Evolutionary conservation across 1,140 invertebrate genomes (phyloP).

Genomic region (Phymastichus coffea): DNA sequence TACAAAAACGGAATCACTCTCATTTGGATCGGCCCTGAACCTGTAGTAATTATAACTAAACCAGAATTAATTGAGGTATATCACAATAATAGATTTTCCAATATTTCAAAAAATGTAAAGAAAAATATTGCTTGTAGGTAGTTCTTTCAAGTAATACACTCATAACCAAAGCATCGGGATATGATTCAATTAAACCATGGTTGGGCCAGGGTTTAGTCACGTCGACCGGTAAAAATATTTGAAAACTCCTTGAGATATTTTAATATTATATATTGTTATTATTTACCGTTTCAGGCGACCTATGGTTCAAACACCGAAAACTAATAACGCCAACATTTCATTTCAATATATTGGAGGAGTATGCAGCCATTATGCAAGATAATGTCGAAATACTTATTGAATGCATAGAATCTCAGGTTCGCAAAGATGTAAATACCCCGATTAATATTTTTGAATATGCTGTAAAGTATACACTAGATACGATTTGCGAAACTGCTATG

Average conservation of each 20-base stretch:
- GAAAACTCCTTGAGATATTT: background rate
- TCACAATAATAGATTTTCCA: too few species aligned
- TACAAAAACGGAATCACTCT: constrained; percentile 35
- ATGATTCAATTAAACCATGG: constrained; percentile 67
- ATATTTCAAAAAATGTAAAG: background rate
- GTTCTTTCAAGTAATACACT: constrained; percentile 52
- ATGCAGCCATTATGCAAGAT: constrained; percentile 71
- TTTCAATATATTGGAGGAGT: constrained; percentile 80
- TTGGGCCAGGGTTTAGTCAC: constrained; percentile 68
- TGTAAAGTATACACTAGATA: constrained; percentile 72
- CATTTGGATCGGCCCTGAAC: constrained; percentile 30
- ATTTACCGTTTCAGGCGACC: constrained; percentile 65
- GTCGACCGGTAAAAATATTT: constrained; percentile 55
- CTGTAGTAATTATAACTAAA: constrained; percentile 32
- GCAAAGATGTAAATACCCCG: constrained; percentile 47
- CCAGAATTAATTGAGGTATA: constrained; percentile 42
- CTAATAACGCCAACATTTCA: constrained; percentile 86
- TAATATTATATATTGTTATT: background rate
- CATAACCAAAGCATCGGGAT: constrained; percentile 68
- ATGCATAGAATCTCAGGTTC: constrained; percentile 46
- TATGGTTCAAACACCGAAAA: constrained; percentile 79
- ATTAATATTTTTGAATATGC: constrained; percentile 69
- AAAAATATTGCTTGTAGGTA: constrained; percentile 35
- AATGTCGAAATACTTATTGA: constrained; percentile 66
- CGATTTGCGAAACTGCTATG: constrained; percentile 87